These are phyloP conservation scores for Chaetodon trifasciatus DNA, from an alignment of 2,797 vertebrate species.

Conservation along the genomic window DNA sequence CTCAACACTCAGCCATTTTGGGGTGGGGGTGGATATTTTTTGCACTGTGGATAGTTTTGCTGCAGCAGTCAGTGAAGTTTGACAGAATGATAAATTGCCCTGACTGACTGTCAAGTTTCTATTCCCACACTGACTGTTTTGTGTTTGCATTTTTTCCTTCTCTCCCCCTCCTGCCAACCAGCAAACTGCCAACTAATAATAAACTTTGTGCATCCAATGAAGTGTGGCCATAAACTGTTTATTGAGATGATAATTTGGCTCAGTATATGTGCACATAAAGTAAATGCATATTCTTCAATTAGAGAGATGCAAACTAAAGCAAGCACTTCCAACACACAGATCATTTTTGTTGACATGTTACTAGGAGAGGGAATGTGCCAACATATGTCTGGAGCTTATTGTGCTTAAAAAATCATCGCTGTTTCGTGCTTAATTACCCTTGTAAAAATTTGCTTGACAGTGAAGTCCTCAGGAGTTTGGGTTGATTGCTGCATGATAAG, in stretches of 20 bases:
- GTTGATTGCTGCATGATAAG: slow-evolving; percentile 41
- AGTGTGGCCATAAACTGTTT: slow-evolving; percentile 75
- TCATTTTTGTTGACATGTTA: slow-evolving; percentile 43
- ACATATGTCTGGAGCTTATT: slow-evolving; percentile 39
- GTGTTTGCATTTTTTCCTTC: slow-evolving; percentile 70
- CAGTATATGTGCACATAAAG: slow-evolving; percentile 51
- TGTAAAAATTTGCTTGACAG: slow-evolving; percentile 40
- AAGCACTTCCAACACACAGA: slow-evolving; percentile 30
- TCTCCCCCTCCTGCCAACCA: slow-evolving; percentile 66
- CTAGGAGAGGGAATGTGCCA: slow-evolving; percentile 4
- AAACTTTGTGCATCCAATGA: slow-evolving; percentile 69
- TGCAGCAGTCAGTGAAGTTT: slow-evolving; percentile 82
- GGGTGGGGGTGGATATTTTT: slow-evolving; percentile 42
- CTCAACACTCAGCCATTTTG: slow-evolving; percentile 60
- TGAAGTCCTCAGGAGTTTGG: slow-evolving; percentile 37
- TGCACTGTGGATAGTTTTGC: slow-evolving; percentile 73
- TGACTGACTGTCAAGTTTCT: slow-evolving; percentile 82
- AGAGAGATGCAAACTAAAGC: slow-evolving; percentile 47
- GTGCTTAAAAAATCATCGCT: slow-evolving; percentile 29
- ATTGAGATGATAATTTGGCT: slow-evolving; percentile 71
- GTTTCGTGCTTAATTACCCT: slow-evolving; percentile 54
- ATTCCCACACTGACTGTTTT: slow-evolving; percentile 76
- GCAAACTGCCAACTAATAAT: slow-evolving; percentile 77
- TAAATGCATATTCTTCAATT: slow-evolving; percentile 57
- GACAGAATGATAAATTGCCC: slow-evolving; percentile 85